phyloP scores from a whole-genome alignment of 2,888 invertebrate species.

The Melieria picta region DNA sequence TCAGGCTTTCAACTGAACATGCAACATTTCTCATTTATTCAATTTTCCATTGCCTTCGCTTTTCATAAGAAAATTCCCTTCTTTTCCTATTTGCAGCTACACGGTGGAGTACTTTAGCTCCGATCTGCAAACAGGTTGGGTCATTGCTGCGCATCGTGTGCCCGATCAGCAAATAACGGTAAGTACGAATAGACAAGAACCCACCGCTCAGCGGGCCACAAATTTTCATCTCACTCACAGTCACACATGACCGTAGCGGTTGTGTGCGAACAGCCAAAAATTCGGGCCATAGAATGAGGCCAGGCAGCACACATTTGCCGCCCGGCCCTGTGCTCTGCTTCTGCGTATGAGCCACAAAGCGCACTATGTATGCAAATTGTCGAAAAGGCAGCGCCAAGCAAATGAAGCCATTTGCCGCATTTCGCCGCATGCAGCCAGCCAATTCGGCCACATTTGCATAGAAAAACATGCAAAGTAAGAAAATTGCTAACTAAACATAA shows the following conservation, averaged over 20 bases:
- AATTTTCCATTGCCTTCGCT: neutral
- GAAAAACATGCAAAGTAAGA: neutral
- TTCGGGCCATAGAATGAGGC: too few relatives aligned
- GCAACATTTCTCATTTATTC: neutral
- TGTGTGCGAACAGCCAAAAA: too few relatives aligned
- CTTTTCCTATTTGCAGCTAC: slow-evolving; percentile 69
- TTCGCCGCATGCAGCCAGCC: too few relatives aligned
- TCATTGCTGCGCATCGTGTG: slow-evolving; percentile 75
- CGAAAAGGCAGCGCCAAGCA: too few relatives aligned
- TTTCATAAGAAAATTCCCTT: slow-evolving; percentile 10
- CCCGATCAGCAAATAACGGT: slow-evolving; percentile 77
- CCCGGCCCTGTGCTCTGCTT: too few relatives aligned
- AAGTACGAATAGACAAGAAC: slow-evolving; percentile 39
- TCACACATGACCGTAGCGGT: too few relatives aligned
- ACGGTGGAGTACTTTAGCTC: slow-evolving; percentile 81
- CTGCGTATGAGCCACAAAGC: too few relatives aligned
- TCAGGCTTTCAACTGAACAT: neutral
- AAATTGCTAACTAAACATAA: neutral
- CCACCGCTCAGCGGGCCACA: too few relatives aligned
- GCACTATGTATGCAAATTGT: too few relatives aligned
- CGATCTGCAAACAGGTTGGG: slow-evolving; percentile 82
- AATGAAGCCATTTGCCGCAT: too few relatives aligned
- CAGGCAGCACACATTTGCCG: neutral
- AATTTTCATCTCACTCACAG: neutral
- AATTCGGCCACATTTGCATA: neutral